Conservation (phyloP, 1,140 invertebrate genomes). For the Penaeus chinensis region DNA sequence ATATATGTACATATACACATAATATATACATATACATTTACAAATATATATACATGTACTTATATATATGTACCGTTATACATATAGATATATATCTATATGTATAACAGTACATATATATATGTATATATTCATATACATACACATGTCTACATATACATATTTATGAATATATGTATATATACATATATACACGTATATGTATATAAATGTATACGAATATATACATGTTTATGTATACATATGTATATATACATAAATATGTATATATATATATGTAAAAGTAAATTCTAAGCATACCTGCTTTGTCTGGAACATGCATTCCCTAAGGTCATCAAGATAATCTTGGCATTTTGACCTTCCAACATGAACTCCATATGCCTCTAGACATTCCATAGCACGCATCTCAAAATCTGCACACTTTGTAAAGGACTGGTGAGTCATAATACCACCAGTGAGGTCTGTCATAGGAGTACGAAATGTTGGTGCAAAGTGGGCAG, state of each 20-base stretch:
- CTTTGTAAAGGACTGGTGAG: constrained; percentile 73
- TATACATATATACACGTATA: background rate
- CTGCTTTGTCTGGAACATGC: constrained; percentile 73
- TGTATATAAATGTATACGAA: background rate
- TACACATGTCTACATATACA: no score
- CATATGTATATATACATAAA: background rate
- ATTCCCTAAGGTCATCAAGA: constrained; percentile 78
- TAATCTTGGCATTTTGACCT: constrained; percentile 73
- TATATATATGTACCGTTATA: background rate
- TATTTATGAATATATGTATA: background rate
- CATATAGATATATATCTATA: no score
- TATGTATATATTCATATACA: no score
- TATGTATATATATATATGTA: background rate
- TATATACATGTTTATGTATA: background rate
- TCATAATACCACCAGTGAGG: constrained; percentile 74
- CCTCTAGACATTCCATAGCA: constrained; percentile 79
- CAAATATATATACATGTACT: no score
- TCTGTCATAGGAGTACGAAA: constrained; percentile 77
- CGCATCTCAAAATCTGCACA: constrained; percentile 77
- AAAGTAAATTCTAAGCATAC: constrained; percentile 59
- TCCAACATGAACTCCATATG: constrained; percentile 76
- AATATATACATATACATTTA: no score
- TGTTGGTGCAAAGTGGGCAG: constrained; percentile 71
- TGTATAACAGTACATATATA: no score
- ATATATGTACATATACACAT: no score